A percentile compares a stretch with the other conserved stretches of the same genome.
Evolutionary conservation across 1,140 invertebrate species (phyloP).

Genomic region (Drosophila leontia): DNA sequence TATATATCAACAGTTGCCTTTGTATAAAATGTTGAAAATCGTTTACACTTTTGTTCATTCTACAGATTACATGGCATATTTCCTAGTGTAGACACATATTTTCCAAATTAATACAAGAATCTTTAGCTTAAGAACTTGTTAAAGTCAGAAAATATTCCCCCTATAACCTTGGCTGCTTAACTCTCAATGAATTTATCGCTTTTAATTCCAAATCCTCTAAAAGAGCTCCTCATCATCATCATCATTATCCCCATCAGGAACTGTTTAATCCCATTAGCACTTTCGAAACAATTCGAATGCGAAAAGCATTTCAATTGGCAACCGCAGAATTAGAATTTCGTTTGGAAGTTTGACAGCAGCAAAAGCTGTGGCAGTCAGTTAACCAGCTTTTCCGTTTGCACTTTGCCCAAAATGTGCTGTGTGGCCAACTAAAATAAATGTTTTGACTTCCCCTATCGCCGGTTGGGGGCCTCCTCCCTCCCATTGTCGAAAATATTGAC

Average conservation of each 20-base stretch:
- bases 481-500: slow-evolving; percentile 1
- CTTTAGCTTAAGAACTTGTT: too few species aligned
- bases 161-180: not conserved
- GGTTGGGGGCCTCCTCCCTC: not conserved
- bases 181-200: not conserved
- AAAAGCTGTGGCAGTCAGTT: slow-evolving; percentile 18
- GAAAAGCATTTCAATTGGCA: slow-evolving; percentile 48
- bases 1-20: slow-evolving; percentile 7
- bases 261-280: slow-evolving; percentile 46
- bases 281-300: slow-evolving; percentile 46
- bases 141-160: not conserved
- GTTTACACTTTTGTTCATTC: not conserved
- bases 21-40: not conserved
- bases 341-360: slow-evolving; percentile 34
- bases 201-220: not conserved
- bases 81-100: not conserved
- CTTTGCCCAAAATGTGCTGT: slow-evolving; percentile 36
- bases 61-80: not conserved
- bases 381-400: slow-evolving; percentile 40
- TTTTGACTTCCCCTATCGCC: slow-evolving; percentile 5
- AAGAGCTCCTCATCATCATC: slow-evolving; percentile 23
- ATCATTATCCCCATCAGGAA: slow-evolving; percentile 12
- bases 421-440: slow-evolving; percentile 41
- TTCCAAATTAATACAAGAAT: not conserved
- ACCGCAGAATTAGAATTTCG: slow-evolving; percentile 44